Base-by-base conservation (phyloP, 2,797 vertebrate species). In the Gymnodraco acuticeps region DNA sequence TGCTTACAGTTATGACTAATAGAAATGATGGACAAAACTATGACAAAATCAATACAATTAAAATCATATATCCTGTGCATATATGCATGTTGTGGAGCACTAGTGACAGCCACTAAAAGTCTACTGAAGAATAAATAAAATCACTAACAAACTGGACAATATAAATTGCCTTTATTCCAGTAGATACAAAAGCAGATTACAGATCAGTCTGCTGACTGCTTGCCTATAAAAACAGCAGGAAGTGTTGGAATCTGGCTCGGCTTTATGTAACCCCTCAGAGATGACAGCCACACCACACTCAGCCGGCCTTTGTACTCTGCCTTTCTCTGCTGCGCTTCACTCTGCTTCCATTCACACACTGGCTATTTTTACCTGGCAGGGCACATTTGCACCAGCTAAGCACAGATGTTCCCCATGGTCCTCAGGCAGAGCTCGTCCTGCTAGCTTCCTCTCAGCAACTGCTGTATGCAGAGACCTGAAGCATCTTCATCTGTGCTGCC, bases 221-320 rank as follows among this genome's bases (percentile, higher is more conserved):
- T 31, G 19, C 45, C 20, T 10, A 48, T 38, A 4, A 46, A 50
- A 13, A 48, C 31, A 73, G 31, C 50, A 47, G 15, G 14, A 13
- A 50, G 54, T 56, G 13, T 62, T 71, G 53, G 55, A 69, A 74
- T 27, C 61, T 69, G 81, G 52, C 41, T 60, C 31, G 69, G 63
- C 75, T 87, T 88, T 89, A 88, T 78, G 63, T 85, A 86, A 89
- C 53, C 42, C 43, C 62, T 47, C 72, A 58, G 82, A 77, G 73
- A 76, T 76, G 73, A 68, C 71, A 33, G 33, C 71, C 31, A 71
- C 76, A 73, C 53, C 20, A 73, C 48, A 75, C 76, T 53, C 69
- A 63, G 64, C 79, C 64, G 63, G 50, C 69, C 77, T 75, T 50
- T 64, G n/a, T 56, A 73, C 45, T 9, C 19, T 59, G 45, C 59